Base-by-base conservation (phyloP, 2,797 vertebrate species). In the Cetoscarus ocellatus region DNA sequence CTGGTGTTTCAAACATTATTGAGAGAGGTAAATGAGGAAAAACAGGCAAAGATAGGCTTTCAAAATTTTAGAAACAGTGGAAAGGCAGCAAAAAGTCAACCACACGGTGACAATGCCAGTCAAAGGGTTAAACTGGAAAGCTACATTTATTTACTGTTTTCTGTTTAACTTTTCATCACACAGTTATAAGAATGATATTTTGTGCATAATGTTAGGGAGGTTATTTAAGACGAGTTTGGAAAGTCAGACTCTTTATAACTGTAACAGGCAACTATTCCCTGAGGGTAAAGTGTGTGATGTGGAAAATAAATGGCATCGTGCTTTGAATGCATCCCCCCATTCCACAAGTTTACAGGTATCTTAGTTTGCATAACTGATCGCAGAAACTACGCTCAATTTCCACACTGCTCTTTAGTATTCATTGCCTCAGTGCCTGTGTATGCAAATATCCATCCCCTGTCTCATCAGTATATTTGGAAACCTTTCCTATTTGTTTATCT, bases 401-500 rank as follows among this genome's bases (percentile, higher is more conserved):
- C 54, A 35, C 7, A 0, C 8, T 3, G 27, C 66, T 64, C 57
- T 34, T 84, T 58, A 34, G 62, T 69, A 84, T 88, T 84, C 79
- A 72, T 49, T 17, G 38, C 27, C 54, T 13, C 79, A 72, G 47
- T 17, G 38, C 27, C 54, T 15, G 58, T 70, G 40, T 43, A 69
- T 84, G 86, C 68, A 90, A 88, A 89, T 86, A 59, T 67, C 42
- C 5, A 56, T 79, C 55, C 70, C 56, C 18, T 19, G 64, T 67
- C 55, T 75, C 83, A 62, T 68, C 60, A 52, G 65, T 66, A 60
- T 70, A 72, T 85, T 88, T 61, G 70, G 72, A 86, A 82, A 79
- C 71, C 68, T 82, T 79, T 84, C 48, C 2, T 73, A 55, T 77
- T 89, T 89, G 80, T 91, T 88, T 85, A 82, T 85, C 77, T 82